phyloP scores from a whole-genome alignment of 2,888 invertebrate genomes.

The Dexiosoma caninum region DNA sequence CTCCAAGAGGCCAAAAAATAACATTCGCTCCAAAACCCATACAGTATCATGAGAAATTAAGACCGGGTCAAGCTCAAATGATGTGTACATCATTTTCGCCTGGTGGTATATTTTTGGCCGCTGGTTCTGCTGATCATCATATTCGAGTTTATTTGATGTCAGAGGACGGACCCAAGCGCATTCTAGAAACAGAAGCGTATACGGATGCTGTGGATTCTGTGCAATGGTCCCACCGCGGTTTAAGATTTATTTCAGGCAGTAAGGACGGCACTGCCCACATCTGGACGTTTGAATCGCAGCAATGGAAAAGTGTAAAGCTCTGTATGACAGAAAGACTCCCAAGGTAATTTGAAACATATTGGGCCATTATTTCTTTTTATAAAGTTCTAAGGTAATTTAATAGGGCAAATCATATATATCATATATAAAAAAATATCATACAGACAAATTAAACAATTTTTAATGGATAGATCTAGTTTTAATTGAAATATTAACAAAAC shows the following conservation, averaged over 20 bases:
- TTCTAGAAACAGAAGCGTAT: slow-evolving; percentile 80
- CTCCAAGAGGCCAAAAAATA: slow-evolving; percentile 80
- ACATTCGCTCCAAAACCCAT: slow-evolving; percentile 89
- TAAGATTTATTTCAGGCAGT: slow-evolving; percentile 94
- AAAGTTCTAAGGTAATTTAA: no score
- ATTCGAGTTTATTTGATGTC: slow-evolving; percentile 93
- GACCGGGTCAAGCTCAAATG: slow-evolving; percentile 97
- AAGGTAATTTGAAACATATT: slow-evolving; percentile 76
- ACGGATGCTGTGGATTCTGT: slow-evolving; percentile 95
- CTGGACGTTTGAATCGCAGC: slow-evolving; percentile 93
- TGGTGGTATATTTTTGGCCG: slow-evolving; percentile 93
- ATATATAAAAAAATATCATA: no score
- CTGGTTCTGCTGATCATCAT: slow-evolving; percentile 96
- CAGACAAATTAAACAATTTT: no score
- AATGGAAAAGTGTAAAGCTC: slow-evolving; percentile 90
- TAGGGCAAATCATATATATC: no score
- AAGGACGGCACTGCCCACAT: slow-evolving; percentile 96
- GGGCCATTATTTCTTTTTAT: background rate
- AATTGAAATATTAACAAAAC: no score
- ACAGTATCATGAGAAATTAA: slow-evolving; percentile 93
- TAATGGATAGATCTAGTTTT: no score
- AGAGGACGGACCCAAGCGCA: slow-evolving; percentile 86
- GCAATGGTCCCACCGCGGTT: slow-evolving; percentile 93
- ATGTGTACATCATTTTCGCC: slow-evolving; percentile 94
- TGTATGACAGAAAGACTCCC: slow-evolving; percentile 83